Conservation (phyloP, 2,113 vertebrate species). For the Cyprichromis sp. region DNA sequence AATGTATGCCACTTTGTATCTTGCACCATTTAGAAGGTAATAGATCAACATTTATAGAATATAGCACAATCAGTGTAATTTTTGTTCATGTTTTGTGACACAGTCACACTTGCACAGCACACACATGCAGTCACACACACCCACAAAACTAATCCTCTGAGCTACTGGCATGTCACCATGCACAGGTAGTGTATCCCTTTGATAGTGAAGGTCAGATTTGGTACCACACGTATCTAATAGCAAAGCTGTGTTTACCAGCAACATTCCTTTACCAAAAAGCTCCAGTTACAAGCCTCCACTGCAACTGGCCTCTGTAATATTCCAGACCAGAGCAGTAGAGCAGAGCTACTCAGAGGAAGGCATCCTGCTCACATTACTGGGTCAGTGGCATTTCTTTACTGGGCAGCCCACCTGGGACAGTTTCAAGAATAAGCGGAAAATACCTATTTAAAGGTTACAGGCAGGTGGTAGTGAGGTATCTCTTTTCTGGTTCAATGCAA, state of each 20-base stretch:
- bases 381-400: slow-evolving; percentile 53
- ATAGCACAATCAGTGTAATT: neutral
- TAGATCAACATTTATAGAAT: neutral
- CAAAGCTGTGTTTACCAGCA: slow-evolving; percentile 41
- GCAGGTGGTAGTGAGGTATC: neutral
- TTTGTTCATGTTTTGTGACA: neutral
- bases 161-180: neutral
- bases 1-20: neutral
- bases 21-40: neutral
- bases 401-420: slow-evolving; percentile 37
- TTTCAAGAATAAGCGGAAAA: slow-evolving; percentile 42
- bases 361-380: slow-evolving; percentile 56
- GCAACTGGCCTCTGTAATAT: neutral
- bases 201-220: slow-evolving; percentile 34
- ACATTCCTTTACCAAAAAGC: slow-evolving; percentile 44
- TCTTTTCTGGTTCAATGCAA: neutral
- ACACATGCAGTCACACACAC: neutral
- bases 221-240: slow-evolving; percentile 23
- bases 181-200: neutral
- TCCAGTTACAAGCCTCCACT: slow-evolving; percentile 10
- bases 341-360: slow-evolving; percentile 22
- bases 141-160: neutral
- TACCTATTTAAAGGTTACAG: slow-evolving; percentile 35
- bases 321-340: neutral
- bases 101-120: neutral